Conservation (phyloP, 2,113 vertebrate genomes). For the Anguilla japonica region DNA sequence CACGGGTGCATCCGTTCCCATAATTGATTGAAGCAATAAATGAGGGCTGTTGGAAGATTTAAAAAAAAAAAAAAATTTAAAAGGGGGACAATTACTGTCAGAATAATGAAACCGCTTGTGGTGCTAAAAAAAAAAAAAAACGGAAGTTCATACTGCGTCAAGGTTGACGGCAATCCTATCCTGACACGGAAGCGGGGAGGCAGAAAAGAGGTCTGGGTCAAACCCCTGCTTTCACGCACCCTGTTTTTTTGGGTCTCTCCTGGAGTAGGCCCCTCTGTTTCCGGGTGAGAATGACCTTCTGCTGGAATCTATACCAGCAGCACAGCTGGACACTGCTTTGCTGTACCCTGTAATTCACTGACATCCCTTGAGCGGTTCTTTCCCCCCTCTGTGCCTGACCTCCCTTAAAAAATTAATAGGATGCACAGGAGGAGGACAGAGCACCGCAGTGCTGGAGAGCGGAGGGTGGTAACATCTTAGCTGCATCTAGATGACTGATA, state of each 20-base stretch:
- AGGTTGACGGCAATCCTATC: constrained; percentile 47
- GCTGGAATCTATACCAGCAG: not conserved
- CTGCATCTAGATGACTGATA: not conserved
- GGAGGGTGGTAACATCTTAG: not conserved
- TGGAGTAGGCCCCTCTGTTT: not conserved
- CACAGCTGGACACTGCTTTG: not conserved
- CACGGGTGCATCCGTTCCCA: not conserved
- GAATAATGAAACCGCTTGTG: constrained; percentile 32
- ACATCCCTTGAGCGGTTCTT: not conserved
- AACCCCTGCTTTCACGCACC: too few relatives aligned
- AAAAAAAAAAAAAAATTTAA: constrained; percentile 70
- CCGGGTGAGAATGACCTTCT: not conserved
- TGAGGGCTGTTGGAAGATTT: constrained; percentile 66
- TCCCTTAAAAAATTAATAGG: not conserved
- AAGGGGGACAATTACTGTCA: constrained; percentile 85
- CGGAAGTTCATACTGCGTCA: constrained; percentile 43
- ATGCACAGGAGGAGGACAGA: not conserved
- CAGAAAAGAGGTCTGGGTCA: too few relatives aligned
- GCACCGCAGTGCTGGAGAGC: not conserved
- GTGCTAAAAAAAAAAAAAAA: constrained; percentile 28
- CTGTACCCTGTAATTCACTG: not conserved
- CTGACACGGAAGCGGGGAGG: constrained; percentile 1
- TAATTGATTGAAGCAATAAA: constrained; percentile 66
- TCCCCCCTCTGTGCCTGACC: not conserved
- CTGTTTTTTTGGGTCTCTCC: not conserved